A percentile compares a stretch with the other conserved stretches of the same genome.
phyloP scores from a whole-genome alignment of 2,113 vertebrate species.

The rat (Rattus norvegicus) region GRCr8 NC_086021.1:146640501-146641000 shows the following conservation, averaged over 20 bases:
- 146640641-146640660: too few species aligned
- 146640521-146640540: too few species aligned
- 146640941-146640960: background rate
- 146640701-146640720: background rate
- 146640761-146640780: background rate
- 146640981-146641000: background rate
- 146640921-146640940: background rate
- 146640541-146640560: too few species aligned
- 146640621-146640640: too few species aligned
- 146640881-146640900: background rate
- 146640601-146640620: too few species aligned
- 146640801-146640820: background rate
- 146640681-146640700: too few species aligned
- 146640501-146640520: too few species aligned
- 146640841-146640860: background rate
- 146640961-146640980: background rate
- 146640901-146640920: background rate
- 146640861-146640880: background rate
- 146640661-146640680: too few species aligned
- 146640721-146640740: too few species aligned
- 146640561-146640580: too few species aligned
- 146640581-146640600: too few species aligned
- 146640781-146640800: background rate
- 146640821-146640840: background rate
- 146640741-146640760: too few species aligned